A percentile compares a stretch with the other conserved stretches of the same genome.
Conservation (phyloP, 2,888 invertebrate species). For the Drosophila subsilvestris region DNA sequence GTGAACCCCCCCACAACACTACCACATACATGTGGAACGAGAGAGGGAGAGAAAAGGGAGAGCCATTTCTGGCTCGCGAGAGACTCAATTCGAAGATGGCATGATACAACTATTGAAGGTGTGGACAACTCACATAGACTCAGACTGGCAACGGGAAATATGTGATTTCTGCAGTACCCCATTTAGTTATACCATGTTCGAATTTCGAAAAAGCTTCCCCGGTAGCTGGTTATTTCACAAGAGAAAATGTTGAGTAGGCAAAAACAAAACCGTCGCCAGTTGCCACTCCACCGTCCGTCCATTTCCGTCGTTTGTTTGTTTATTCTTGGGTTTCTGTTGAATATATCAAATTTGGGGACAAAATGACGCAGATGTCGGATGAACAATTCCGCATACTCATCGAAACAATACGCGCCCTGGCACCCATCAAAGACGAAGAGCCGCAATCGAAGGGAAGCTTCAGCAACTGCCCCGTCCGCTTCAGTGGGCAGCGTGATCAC, state of each 20-base stretch:
- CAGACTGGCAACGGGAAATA: neutral
- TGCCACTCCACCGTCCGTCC: neutral
- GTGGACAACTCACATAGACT: neutral
- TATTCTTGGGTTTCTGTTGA: neutral
- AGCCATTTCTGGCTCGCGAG: too few species aligned
- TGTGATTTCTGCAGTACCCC: too few species aligned
- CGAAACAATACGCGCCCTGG: slow-evolving; percentile 71
- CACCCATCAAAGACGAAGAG: slow-evolving; percentile 44
- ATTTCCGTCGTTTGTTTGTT: slow-evolving; percentile 13
- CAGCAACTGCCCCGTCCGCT: slow-evolving; percentile 72
- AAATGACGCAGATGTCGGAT: slow-evolving; percentile 75
- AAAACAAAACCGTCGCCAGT: slow-evolving; percentile 8
- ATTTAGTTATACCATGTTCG: neutral
- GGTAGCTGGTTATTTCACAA: slow-evolving; percentile 20
- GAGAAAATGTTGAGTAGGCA: slow-evolving; percentile 14
- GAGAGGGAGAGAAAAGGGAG: neutral
- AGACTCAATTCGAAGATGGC: neutral
- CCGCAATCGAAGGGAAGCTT: slow-evolving; percentile 79
- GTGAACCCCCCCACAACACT: slow-evolving; percentile 2
- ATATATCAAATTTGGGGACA: neutral
- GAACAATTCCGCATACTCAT: slow-evolving; percentile 79
- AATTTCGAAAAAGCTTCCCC: slow-evolving; percentile 24
- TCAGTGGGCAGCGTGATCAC: slow-evolving; percentile 80
- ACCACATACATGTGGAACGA: neutral
- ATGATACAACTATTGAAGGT: neutral